Conservation (phyloP, 1,140 invertebrate species). For the Drosophila nikananu region DNA sequence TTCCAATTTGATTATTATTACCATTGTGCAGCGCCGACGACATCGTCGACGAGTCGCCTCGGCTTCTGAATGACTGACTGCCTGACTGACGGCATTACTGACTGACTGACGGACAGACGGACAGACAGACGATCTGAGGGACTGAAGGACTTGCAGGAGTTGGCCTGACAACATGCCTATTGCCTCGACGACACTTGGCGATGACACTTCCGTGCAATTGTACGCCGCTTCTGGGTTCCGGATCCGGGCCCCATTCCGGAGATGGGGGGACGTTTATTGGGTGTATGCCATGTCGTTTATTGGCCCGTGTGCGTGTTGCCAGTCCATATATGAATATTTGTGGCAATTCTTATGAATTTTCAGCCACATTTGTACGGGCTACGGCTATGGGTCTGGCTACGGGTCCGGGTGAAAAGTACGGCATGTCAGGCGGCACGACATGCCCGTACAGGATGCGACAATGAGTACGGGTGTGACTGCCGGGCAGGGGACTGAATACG, state of each 20-base stretch:
- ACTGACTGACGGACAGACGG: conserved; percentile 18
- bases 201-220: conserved; percentile 82
- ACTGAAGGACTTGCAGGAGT: conserved; percentile 24
- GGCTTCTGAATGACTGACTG: conserved; percentile 14
- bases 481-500: neutral
- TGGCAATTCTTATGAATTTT: conserved; percentile 82
- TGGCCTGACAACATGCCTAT: conserved; percentile 64
- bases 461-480: conserved; percentile 42
- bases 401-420: conserved; percentile 15
- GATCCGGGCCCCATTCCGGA: conserved; percentile 14
- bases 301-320: conserved; percentile 74
- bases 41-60: conserved; percentile 27
- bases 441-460: conserved; percentile 61
- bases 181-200: conserved; percentile 77
- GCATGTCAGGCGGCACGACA: conserved; percentile 54
- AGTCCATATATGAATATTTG: conserved; percentile 81
- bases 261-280: conserved; percentile 66
- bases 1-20: conserved; percentile 53
- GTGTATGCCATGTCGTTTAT: conserved; percentile 56
- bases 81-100: conserved; percentile 25
- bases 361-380: conserved; percentile 52
- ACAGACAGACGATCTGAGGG: conserved; percentile 10
- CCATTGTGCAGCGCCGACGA: conserved; percentile 42
- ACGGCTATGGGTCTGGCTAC: neutral
- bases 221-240: conserved; percentile 67